Evolutionary conservation across 2,888 invertebrate species (phyloP).

Genomic region (Cheilosia scutellata): DNA sequence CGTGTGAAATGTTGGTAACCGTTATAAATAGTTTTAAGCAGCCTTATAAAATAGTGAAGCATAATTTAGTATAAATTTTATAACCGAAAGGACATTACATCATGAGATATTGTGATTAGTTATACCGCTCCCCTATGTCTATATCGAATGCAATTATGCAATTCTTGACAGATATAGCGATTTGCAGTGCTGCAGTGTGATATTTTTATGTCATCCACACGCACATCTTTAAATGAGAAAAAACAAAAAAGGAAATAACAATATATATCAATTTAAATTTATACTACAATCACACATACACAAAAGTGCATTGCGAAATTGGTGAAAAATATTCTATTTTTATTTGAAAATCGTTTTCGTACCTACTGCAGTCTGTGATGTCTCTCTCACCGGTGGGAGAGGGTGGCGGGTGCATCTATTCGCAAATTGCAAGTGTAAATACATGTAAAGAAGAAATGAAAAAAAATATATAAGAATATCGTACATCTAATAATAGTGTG

Average conservation of each 20-base stretch:
- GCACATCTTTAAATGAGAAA: conserved; percentile 38
- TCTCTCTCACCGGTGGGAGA: conserved; percentile 24
- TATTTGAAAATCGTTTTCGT: conserved; percentile 28
- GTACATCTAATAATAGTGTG: conserved; percentile 71
- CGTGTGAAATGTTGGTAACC: conserved; percentile 23
- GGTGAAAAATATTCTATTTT: conserved; percentile 67
- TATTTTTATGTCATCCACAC: conserved; percentile 68
- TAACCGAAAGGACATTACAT: conserved; percentile 60
- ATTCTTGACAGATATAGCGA: conserved; percentile 59
- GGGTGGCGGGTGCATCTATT: conserved; percentile 50
- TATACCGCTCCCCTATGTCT: conserved; percentile 1
- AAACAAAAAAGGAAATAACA: conserved; percentile 25
- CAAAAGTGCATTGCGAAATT: conserved; percentile 66
- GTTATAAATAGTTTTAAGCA: conserved; percentile 17
- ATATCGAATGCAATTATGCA: conserved; percentile 70
- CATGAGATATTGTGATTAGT: conserved; percentile 53
- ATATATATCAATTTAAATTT: conserved; percentile 38
- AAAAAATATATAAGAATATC: conserved; percentile 18
- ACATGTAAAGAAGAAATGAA: conserved; percentile 32
- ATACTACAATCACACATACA: conserved; percentile 27
- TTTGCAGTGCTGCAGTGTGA: conserved; percentile 47
- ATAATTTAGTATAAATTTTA: conserved; percentile 15
- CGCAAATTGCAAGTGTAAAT: conserved; percentile 62
- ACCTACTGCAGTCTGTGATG: conserved; percentile 23
- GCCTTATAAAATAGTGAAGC: conserved; percentile 60